Evolutionary conservation across 2,888 invertebrate species (phyloP), one percentile per base, ranked within the genome.

Genomic region (Cheilosia pagana): DNA sequence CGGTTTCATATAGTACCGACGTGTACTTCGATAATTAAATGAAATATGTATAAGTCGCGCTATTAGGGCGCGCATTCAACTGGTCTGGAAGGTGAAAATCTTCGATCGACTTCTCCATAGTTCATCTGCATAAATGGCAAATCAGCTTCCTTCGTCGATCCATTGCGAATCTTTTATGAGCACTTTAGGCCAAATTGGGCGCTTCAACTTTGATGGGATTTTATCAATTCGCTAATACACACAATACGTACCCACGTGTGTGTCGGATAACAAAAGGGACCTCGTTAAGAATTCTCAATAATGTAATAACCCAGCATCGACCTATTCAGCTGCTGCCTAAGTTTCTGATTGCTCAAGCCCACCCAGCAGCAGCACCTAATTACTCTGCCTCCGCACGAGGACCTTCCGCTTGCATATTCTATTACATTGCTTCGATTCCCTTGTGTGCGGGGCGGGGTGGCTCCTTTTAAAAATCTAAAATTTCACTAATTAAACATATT

Each of bases 281-380:
- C 74, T 83, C 67, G 79, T 74, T 79, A 68, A 48, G 63, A 71
- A 76, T 85, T 85, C 65, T 50, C 75, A 76, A 85, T 81, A 79
- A 85, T 76, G 67, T 81, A 85, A 85, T 85, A 85, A 81, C 76
- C 67, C 81, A 67, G 45, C 75, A 85, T 85, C 81, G 75, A 76
- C 85, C 81, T 70, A 67, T 85, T 85, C 70, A 76, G 28, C 8
- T n/a, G 68, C 39, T 60, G 14, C 21, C 10, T 79, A 75, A 85
- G 70, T 79, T 85, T 81, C 67, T 67, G 75, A 75, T 60, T 81
- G 59, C 43, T 50, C 16, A 19, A 19, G 53, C 31, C 62, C 19
- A 25, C 28, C 28, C 55, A 53, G n/a, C 35, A 14, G 2, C 12
- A n/a, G 19, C 59, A 75, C 28, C 81, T 81, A 75, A 81, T 85